phyloP scores from a whole-genome alignment of 2,113 vertebrate genomes.

The Fregata magnificens region DNA sequence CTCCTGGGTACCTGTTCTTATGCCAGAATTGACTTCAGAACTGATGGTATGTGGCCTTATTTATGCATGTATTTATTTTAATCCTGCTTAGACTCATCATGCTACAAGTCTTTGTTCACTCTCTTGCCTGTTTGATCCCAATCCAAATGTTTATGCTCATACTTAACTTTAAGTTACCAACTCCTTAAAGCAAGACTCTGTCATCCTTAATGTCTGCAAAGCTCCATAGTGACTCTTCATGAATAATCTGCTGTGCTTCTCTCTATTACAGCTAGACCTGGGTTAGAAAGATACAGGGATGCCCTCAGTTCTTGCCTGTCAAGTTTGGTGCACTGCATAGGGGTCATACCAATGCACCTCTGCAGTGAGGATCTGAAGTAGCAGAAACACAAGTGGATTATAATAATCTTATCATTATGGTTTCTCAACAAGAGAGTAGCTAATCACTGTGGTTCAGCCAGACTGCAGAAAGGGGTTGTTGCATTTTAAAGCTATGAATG shows the following conservation, averaged over 20 bases:
- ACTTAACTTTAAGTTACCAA: background rate
- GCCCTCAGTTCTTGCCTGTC: background rate
- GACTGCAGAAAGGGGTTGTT: background rate
- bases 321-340: background rate
- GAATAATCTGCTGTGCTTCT: background rate
- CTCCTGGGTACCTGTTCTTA: background rate
- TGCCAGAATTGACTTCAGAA: background rate
- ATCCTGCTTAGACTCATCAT: conserved; percentile 26
- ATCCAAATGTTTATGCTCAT: background rate
- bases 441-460: background rate
- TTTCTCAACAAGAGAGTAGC: background rate
- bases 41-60: background rate
- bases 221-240: background rate
- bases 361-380: background rate
- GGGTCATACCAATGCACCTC: background rate
- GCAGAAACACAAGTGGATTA: background rate
- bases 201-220: background rate
- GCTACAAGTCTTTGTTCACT: conserved; percentile 9
- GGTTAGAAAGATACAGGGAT: background rate
- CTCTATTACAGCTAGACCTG: background rate
- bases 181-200: conserved; percentile 21
- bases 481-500: background rate
- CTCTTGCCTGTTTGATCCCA: conserved; percentile 29
- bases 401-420: background rate
- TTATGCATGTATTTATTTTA: conserved; percentile 50